phyloP scores from a whole-genome alignment of 2,888 invertebrate species.

The Acleris cristana region DNA sequence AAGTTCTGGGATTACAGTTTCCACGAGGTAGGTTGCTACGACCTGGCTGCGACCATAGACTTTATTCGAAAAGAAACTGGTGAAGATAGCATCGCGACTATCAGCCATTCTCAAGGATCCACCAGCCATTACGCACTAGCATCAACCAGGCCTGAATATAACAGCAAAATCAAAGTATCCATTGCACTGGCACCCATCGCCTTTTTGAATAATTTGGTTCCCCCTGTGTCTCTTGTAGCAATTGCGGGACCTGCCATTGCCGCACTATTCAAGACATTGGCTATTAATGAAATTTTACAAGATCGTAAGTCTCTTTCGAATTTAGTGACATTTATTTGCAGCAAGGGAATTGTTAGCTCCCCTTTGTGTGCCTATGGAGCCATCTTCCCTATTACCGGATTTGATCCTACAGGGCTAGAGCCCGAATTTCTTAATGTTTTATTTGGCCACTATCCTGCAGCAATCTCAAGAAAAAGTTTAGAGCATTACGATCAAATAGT shows the following conservation, averaged over 20 bases:
- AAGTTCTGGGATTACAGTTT: conserved; percentile 36
- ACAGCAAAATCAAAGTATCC: conserved; percentile 26
- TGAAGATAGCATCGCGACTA: conserved; percentile 9
- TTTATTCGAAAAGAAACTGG: conserved; percentile 15
- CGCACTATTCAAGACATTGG: conserved; percentile 6
- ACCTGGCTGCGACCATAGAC: conserved; percentile 35
- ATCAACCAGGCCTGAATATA: conserved; percentile 32
- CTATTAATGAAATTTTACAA: conserved; percentile 37
- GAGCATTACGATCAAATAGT: conserved; percentile 53
- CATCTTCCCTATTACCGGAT: conserved; percentile 12
- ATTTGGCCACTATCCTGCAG: conserved; percentile 53
- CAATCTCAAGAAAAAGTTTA: conserved; percentile 54
- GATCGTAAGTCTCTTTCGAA: conserved; percentile 24
- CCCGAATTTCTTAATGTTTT: conserved; percentile 44
- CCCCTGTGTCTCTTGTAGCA: conserved; percentile 21
- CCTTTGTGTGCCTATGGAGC: conserved; percentile 4
- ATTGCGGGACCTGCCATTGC: conserved; percentile 18
- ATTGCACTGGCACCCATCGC: conserved; percentile 26
- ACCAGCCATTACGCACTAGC: conserved; percentile 28
- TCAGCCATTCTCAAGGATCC: conserved; percentile 36
- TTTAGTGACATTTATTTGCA: conserved; percentile 26
- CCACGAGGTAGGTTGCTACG: conserved; percentile 34
- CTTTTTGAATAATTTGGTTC: conserved; percentile 43
- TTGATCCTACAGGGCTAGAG: conserved; percentile 46
- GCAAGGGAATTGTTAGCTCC: conserved; percentile 15